Conservation (phyloP, 2,113 vertebrate genomes). For the Anoplopoma fimbria region DNA sequence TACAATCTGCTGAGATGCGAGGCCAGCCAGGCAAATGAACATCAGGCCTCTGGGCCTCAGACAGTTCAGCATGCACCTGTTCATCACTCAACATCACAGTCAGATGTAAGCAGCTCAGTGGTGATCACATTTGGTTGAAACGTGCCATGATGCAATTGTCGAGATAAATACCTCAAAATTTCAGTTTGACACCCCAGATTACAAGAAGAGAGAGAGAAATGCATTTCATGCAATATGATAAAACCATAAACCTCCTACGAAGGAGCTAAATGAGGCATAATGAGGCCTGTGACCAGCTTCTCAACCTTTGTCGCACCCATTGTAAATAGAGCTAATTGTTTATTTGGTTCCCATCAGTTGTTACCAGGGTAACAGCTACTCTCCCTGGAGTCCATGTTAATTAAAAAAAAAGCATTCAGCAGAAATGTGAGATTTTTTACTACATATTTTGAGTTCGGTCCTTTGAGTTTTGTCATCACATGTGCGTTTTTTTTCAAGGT, state of each 20-base stretch:
- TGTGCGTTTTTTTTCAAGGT: not conserved
- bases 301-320: not conserved
- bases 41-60: constrained; percentile 7
- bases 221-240: not conserved
- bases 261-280: too few species aligned
- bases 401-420: not conserved
- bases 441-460: not conserved
- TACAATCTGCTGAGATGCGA: constrained; percentile 57
- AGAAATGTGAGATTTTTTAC: not conserved
- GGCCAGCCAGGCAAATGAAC: constrained; percentile 41
- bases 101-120: constrained; percentile 33
- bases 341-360: not conserved
- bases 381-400: not conserved
- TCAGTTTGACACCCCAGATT: not conserved
- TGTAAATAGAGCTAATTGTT: not conserved
- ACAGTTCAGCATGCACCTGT: constrained; percentile 53
- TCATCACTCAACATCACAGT: constrained; percentile 51
- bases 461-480: not conserved
- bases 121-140: not conserved
- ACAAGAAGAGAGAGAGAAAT: not conserved
- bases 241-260: not conserved
- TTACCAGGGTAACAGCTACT: not conserved
- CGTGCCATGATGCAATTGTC: not conserved
- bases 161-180: not conserved
- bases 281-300: too few species aligned